phyloP scores from a whole-genome alignment of 2,113 vertebrate species.

The Petaurus breviceps region DNA sequence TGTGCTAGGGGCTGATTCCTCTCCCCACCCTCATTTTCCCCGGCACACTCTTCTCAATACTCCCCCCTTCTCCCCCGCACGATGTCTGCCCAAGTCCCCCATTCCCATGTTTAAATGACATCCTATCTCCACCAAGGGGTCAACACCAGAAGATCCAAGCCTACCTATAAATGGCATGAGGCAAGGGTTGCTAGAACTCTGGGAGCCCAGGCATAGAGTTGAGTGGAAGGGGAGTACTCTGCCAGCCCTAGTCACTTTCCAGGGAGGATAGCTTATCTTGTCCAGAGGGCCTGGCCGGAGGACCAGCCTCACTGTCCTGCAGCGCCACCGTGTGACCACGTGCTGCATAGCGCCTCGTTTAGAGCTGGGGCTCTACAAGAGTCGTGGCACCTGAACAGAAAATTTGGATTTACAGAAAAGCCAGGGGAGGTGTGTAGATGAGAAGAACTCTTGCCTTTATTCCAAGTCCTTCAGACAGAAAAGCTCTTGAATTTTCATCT shows the following conservation, averaged over 20 bases:
- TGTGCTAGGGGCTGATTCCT: background rate
- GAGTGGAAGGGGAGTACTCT: background rate
- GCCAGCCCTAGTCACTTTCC: background rate
- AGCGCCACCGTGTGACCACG: background rate
- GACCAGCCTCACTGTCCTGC: background rate
- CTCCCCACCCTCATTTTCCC: background rate
- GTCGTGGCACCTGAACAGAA: background rate
- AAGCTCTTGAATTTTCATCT: background rate
- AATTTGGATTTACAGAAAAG: background rate
- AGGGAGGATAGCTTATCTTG: background rate
- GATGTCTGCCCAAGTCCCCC: background rate
- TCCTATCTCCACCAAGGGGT: background rate
- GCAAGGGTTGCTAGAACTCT: background rate
- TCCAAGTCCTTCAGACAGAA: background rate
- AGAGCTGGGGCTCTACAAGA: background rate
- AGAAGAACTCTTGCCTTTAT: background rate
- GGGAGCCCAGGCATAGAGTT: background rate
- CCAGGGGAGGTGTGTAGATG: no score
- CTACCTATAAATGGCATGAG: background rate
- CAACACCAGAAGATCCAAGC: background rate
- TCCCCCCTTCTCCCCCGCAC: no score
- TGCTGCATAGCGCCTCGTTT: background rate
- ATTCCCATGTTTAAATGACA: background rate
- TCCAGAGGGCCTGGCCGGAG: background rate
- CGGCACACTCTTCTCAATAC: no score